phyloP scores from a whole-genome alignment of 2,113 vertebrate species.

The Myotis brandtii region DNA sequence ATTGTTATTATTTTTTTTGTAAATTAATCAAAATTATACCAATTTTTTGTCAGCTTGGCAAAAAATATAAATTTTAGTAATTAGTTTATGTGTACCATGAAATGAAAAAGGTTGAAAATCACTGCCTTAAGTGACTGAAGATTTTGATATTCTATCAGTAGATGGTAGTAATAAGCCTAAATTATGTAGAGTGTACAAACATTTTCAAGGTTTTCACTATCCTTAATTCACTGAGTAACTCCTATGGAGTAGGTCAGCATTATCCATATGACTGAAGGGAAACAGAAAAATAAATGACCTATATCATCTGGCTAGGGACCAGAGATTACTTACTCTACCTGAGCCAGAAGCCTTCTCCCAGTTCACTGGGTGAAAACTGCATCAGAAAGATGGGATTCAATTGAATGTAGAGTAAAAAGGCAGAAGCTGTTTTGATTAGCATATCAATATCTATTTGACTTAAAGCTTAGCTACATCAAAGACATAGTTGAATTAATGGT shows the following conservation, averaged over 20 bases:
- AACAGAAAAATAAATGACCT: conserved; percentile 32
- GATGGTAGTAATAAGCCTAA: conserved; percentile 2
- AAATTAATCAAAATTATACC: not conserved
- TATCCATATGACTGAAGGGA: not conserved
- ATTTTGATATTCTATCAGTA: conserved; percentile 30
- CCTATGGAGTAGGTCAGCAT: not conserved
- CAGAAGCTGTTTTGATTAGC: not conserved
- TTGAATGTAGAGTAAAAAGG: not conserved
- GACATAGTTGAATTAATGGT: conserved; percentile 7
- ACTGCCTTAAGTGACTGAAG: conserved; percentile 17
- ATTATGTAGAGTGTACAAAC: not conserved
- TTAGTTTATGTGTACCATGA: not conserved
- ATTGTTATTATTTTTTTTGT: not conserved
- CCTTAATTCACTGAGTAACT: conserved; percentile 7
- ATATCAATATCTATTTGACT: not conserved
- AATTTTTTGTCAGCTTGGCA: not conserved
- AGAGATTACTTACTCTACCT: not conserved
- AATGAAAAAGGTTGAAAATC: not conserved
- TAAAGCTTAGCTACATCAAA: conserved; percentile 9
- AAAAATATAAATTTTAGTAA: not conserved
- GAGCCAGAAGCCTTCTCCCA: not conserved
- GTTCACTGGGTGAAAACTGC: not conserved
- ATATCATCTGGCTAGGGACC: not conserved
- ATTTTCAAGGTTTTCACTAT: conserved; percentile 17
- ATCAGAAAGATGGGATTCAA: conserved; percentile 13